These are phyloP conservation scores for Microcebus murinus DNA, from an alignment of 2,113 vertebrate species.

Conservation along the genomic window DNA sequence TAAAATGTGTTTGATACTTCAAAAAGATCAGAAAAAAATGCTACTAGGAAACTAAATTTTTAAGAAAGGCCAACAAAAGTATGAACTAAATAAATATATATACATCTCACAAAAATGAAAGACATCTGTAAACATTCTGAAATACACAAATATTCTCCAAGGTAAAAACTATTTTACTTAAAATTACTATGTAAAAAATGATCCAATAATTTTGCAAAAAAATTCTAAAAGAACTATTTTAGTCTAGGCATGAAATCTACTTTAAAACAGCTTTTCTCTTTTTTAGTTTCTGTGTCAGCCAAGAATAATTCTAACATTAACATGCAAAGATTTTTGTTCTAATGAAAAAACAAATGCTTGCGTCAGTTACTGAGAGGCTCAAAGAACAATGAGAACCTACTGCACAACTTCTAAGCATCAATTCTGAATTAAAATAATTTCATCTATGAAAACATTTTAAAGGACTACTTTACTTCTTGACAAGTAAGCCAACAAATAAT, in stretches of 20 bases:
- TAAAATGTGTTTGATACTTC: background rate
- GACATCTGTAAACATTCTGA: background rate
- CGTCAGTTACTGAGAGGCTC: conserved; percentile 14
- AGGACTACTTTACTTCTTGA: background rate
- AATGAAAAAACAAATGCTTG: conserved; percentile 1
- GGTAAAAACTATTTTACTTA: background rate
- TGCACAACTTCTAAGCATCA: background rate
- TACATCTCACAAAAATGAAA: background rate
- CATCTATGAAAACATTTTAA: conserved; percentile 42
- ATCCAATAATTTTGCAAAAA: background rate
- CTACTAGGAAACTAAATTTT: background rate
- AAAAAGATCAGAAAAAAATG: background rate
- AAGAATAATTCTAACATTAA: background rate
- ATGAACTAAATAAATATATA: background rate
- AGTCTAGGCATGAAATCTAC: background rate
- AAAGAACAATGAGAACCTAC: conserved; percentile 11
- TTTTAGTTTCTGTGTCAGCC: background rate
- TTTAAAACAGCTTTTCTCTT: conserved; percentile 15
- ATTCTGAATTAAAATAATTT: conserved; percentile 38
- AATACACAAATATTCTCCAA: conserved; percentile 26
- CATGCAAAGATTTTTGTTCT: conserved; percentile 19
- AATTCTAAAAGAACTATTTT: conserved; percentile 9
- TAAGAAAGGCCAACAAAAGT: background rate
- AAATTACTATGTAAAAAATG: background rate
- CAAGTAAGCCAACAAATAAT: background rate